Conservation (phyloP, 2,888 invertebrate genomes). For the Andrena fulva region DNA sequence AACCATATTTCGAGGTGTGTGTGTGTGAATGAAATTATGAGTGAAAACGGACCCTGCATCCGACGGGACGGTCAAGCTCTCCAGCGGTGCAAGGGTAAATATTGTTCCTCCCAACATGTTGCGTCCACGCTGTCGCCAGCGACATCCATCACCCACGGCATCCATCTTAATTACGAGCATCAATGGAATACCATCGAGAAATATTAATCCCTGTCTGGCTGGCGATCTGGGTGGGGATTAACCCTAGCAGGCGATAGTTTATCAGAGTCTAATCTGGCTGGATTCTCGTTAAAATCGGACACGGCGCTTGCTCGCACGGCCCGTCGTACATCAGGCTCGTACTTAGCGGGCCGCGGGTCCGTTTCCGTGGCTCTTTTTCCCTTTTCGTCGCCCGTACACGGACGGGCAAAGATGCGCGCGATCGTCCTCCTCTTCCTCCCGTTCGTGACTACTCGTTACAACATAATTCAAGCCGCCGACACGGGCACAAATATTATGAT, state of each 20-base stretch:
- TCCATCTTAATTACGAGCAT: slow-evolving; percentile 30
- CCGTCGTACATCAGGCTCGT: slow-evolving; percentile 67
- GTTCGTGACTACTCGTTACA: slow-evolving; percentile 69
- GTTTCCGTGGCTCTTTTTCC: slow-evolving; percentile 26
- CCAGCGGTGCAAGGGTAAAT: too few relatives aligned
- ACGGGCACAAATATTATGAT: slow-evolving; percentile 80
- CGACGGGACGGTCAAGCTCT: too few relatives aligned
- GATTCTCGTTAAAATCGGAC: slow-evolving; percentile 73
- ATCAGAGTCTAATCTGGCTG: slow-evolving; percentile 63
- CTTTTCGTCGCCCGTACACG: slow-evolving; percentile 14
- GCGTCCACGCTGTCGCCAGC: background rate
- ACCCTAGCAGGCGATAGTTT: slow-evolving; percentile 51
- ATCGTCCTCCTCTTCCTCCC: slow-evolving; percentile 19
- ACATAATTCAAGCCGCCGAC: slow-evolving; percentile 79
- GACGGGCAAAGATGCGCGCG: background rate
- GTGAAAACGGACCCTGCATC: too few relatives aligned
- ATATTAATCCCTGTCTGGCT: slow-evolving; percentile 25
- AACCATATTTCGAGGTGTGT: too few relatives aligned
- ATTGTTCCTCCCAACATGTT: background rate
- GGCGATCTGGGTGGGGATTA: slow-evolving; percentile 20
- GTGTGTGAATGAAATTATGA: too few relatives aligned
- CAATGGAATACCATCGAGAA: slow-evolving; percentile 23
- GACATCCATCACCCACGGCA: background rate
- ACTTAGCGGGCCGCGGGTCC: slow-evolving; percentile 17
- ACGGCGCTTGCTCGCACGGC: slow-evolving; percentile 48